Evolutionary conservation across 1,140 invertebrate species (phyloP).

Genomic region (Bombus balteatus): DNA sequence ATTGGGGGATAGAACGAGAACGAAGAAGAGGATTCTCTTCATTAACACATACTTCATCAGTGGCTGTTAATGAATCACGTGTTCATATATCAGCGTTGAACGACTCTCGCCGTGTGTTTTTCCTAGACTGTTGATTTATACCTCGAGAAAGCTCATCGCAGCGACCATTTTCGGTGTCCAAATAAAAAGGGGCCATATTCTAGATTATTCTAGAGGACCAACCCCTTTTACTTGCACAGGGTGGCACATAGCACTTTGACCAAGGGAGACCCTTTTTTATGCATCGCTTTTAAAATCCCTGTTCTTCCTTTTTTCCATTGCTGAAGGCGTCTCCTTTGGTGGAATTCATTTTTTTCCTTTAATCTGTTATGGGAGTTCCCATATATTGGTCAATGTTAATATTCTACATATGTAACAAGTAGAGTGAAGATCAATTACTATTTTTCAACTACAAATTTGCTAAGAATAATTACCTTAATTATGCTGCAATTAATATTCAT

Average conservation of each 20-base stretch:
- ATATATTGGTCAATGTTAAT: neutral
- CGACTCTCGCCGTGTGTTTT: conserved; percentile 52
- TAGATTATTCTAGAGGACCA: conserved; percentile 12
- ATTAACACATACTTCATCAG: conserved; percentile 68
- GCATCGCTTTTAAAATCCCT: conserved; percentile 3
- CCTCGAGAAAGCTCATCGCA: conserved; percentile 37
- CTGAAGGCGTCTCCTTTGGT: neutral
- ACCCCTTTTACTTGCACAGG: conserved; percentile 26
- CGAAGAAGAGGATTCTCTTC: conserved; percentile 45
- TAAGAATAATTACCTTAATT: no score
- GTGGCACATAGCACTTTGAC: neutral
- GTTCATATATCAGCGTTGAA: conserved; percentile 62
- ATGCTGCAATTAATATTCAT: no score
- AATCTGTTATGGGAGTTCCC: neutral
- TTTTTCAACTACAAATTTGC: no score
- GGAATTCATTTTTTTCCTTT: neutral
- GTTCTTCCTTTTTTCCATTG: neutral
- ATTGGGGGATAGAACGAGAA: neutral
- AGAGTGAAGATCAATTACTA: no score
- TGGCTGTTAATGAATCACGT: conserved; percentile 62
- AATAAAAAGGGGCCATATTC: conserved; percentile 47
- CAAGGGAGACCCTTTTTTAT: neutral
- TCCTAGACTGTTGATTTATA: conserved; percentile 60
- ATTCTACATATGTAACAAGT: neutral
- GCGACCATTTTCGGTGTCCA: conserved; percentile 53